These are phyloP conservation scores for Xiphorhynchus erythropygius DNA, from an alignment of 2,797 vertebrate genomes.

Conservation along the genomic window DNA sequence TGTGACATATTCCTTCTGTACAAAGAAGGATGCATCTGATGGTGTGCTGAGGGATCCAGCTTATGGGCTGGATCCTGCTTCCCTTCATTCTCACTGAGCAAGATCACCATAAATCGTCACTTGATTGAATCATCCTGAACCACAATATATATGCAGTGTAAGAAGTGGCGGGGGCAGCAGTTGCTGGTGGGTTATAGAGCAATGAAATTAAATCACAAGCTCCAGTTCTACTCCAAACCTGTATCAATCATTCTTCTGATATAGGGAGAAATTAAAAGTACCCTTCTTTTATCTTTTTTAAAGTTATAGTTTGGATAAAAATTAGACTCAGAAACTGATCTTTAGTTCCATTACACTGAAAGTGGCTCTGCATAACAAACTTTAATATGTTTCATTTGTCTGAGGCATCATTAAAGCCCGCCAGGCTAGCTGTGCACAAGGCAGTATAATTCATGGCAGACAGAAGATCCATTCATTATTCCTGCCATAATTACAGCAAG, in stretches of 20 bases:
- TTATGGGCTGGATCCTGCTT: background rate
- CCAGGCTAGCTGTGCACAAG: slow-evolving; percentile 33
- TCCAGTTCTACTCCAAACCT: background rate
- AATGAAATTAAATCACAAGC: background rate
- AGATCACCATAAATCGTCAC: background rate
- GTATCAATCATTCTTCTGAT: background rate
- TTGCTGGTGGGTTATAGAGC: background rate
- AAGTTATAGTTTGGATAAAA: slow-evolving; percentile 30
- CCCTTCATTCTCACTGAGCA: background rate
- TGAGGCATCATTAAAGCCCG: slow-evolving; percentile 58
- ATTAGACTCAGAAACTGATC: slow-evolving; percentile 13
- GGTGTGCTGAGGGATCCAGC: background rate
- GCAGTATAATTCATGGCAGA: slow-evolving; percentile 68
- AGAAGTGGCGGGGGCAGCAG: background rate
- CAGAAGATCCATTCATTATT: slow-evolving; percentile 76
- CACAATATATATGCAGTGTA: background rate
- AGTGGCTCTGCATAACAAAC: slow-evolving; percentile 41
- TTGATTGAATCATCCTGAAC: background rate
- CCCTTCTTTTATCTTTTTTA: background rate
- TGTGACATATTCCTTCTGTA: background rate
- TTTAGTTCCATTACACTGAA: slow-evolving; percentile 10
- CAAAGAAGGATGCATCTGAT: background rate
- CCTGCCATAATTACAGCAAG: slow-evolving; percentile 72
- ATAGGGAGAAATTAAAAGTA: slow-evolving; percentile 25
- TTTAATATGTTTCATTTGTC: slow-evolving; percentile 69